phyloP scores from a whole-genome alignment of 2,797 vertebrate species.

The Acanthurus leucopareius region DNA sequence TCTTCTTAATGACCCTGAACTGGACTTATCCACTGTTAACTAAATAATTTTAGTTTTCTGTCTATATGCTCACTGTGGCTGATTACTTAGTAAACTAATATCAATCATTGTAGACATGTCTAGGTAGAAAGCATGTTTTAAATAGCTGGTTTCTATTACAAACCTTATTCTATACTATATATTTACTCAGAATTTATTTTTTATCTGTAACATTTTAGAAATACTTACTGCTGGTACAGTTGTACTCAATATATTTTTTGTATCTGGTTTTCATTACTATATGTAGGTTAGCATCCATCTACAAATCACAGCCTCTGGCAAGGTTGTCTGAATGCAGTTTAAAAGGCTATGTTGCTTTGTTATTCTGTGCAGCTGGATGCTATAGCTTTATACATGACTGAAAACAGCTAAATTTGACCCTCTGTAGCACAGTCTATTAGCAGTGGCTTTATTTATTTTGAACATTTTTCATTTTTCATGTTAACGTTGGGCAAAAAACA shows the following conservation, averaged over 20 bases:
- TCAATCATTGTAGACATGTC: slow-evolving; percentile 65
- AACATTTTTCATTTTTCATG: slow-evolving; percentile 65
- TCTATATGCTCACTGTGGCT: slow-evolving; percentile 83
- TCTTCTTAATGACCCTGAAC: slow-evolving; percentile 87
- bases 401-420: slow-evolving; percentile 68
- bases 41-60: slow-evolving; percentile 54
- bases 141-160: slow-evolving; percentile 99
- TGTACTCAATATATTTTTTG: slow-evolving; percentile 90
- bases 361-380: slow-evolving; percentile 81
- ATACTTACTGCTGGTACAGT: slow-evolving; percentile 99
- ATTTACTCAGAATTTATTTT: slow-evolving; percentile 93
- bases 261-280: slow-evolving; percentile 81
- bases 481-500: slow-evolving; percentile 69
- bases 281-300: slow-evolving; percentile 83
- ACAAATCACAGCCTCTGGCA: slow-evolving; percentile 88
- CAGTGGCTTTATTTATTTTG: slow-evolving; percentile 82
- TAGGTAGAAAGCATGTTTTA: slow-evolving; percentile 88
- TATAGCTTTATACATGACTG: slow-evolving; percentile 77
- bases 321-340: slow-evolving; percentile 85
- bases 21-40: slow-evolving; percentile 83
- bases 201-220: slow-evolving; percentile 93
- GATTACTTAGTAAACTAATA: slow-evolving; percentile 80
- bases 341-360: slow-evolving; percentile 66
- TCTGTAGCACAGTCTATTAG: slow-evolving; percentile 73
- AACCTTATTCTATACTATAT: slow-evolving; percentile 90